phyloP scores from a whole-genome alignment of 2,113 vertebrate genomes.

The Talpa occidentalis region DNA sequence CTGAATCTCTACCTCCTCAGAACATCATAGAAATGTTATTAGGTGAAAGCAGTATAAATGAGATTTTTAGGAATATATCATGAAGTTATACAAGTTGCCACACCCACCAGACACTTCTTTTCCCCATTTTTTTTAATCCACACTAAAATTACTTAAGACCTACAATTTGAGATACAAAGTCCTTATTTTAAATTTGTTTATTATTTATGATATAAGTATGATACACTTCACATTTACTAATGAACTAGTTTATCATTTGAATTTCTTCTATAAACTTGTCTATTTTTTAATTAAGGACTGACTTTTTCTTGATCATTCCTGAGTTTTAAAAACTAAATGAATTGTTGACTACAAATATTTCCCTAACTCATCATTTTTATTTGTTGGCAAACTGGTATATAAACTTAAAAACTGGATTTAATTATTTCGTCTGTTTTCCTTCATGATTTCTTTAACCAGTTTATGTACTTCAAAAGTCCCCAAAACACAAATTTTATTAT shows the following conservation, averaged over 20 bases:
- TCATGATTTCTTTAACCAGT: neutral
- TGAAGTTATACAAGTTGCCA: neutral
- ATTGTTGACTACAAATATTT: conserved; percentile 34
- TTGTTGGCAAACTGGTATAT: neutral
- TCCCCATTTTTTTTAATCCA: neutral
- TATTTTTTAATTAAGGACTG: neutral
- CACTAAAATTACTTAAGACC: neutral
- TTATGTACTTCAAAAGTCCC: neutral
- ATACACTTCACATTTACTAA: neutral
- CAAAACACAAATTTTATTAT: neutral
- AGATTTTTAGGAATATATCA: neutral
- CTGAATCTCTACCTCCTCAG: neutral
- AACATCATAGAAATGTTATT: neutral
- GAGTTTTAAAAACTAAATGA: conserved; percentile 5
- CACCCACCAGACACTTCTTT: neutral
- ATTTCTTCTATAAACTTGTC: neutral
- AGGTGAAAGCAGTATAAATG: neutral
- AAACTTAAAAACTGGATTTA: conserved; percentile 2
- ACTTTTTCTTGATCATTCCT: neutral
- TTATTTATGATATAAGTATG: neutral
- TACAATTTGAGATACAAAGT: neutral
- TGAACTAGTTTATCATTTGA: neutral
- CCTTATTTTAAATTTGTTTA: conserved; percentile 22
- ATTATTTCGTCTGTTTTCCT: neutral
- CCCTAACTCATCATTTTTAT: neutral